Percentiles rank a stretch among this genome's conserved stretches.
Conservation (phyloP, 2,113 vertebrate genomes). For the Tretioscincus oriximinensis region DNA sequence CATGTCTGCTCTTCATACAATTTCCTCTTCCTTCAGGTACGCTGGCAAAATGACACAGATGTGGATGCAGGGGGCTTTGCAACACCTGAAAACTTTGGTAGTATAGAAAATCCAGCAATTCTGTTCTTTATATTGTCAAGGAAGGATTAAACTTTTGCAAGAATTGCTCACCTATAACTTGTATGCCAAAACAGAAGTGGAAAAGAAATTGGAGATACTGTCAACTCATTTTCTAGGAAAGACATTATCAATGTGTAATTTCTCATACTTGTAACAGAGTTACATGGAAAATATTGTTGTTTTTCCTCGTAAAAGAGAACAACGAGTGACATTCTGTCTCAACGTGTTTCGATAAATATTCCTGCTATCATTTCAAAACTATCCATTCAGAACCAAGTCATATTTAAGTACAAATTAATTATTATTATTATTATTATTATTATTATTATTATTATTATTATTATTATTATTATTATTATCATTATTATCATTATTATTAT, state of each 20-base stretch:
- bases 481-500: too few species aligned
- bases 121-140: background rate
- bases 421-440: too few species aligned
- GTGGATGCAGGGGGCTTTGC: background rate
- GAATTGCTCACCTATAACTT: background rate
- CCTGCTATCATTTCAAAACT: background rate
- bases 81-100: background rate
- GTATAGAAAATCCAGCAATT: background rate
- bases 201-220: background rate
- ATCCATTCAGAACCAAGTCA: background rate
- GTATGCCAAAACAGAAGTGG: too few species aligned
- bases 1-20: background rate
- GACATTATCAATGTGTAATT: too few species aligned
- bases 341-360: background rate
- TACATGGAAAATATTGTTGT: background rate
- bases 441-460: too few species aligned
- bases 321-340: background rate
- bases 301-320: too few species aligned
- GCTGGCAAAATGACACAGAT: background rate
- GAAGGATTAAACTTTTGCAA: background rate
- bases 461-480: too few species aligned
- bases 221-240: too few species aligned
- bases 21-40: background rate
- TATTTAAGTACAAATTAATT: too few species aligned
- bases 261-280: background rate